A percentile compares a stretch with the other conserved stretches of the same genome.
phyloP scores from a whole-genome alignment of 2,888 invertebrate genomes.

The Drosophila mimica region DNA sequence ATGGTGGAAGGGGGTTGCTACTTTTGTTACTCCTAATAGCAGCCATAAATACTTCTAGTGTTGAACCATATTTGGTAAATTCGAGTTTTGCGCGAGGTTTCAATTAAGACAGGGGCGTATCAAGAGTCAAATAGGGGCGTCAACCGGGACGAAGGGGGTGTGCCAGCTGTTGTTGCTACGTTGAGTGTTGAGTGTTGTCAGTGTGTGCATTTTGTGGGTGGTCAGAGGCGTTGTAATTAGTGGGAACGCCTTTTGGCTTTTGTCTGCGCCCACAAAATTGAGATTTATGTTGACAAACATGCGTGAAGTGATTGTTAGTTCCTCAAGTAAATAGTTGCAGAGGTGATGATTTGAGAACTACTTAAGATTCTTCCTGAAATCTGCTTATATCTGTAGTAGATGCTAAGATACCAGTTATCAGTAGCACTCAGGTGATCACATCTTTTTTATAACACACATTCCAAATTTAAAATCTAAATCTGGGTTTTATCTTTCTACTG shows the following conservation, averaged over 20 bases:
- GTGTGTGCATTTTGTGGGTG: slow-evolving; percentile 46
- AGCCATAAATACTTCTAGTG: slow-evolving; percentile 47
- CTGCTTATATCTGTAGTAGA: too few species aligned
- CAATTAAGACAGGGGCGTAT: slow-evolving; percentile 65
- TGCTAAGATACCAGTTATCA: background rate
- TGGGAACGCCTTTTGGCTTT: slow-evolving; percentile 12
- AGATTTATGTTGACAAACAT: slow-evolving; percentile 1
- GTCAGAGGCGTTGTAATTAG: slow-evolving; percentile 46
- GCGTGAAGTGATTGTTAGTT: background rate
- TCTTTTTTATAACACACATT: background rate
- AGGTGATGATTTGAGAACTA: background rate
- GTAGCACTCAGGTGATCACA: background rate
- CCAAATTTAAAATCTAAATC: background rate
- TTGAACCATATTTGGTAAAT: slow-evolving; percentile 33
- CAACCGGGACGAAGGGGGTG: slow-evolving; percentile 19
- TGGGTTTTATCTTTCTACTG: background rate
- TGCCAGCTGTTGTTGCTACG: slow-evolving; percentile 36
- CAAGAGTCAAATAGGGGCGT: slow-evolving; percentile 49
- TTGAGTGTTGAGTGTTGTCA: background rate
- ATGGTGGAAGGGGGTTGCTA: slow-evolving; percentile 2
- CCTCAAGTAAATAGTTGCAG: background rate
- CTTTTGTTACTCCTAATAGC: slow-evolving; percentile 52
- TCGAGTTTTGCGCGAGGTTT: slow-evolving; percentile 51
- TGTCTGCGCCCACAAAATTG: background rate
- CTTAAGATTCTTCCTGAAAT: background rate